A percentile compares a stretch with the other conserved stretches of the same genome.
Conservation (phyloP, 2,797 vertebrate species). For the Chrosomus eos region DNA sequence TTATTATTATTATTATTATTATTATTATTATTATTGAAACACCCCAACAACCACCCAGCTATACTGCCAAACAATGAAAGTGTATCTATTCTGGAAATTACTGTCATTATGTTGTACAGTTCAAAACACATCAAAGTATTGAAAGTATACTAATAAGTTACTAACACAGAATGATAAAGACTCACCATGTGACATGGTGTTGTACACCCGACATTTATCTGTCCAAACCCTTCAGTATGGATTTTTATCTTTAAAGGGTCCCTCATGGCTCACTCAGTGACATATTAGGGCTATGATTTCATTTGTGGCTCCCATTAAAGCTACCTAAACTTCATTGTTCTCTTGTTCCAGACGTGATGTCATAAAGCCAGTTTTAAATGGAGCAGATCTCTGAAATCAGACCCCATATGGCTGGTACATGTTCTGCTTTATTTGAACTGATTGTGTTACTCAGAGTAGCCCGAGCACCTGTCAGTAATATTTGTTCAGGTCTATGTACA, state of each 20-base stretch:
- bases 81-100: not conserved
- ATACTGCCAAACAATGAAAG: not conserved
- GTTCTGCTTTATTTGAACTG: slow-evolving; percentile 38
- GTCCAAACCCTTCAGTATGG: not conserved
- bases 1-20: not conserved
- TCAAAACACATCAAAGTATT: not conserved
- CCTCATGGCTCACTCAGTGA: not conserved
- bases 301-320: slow-evolving; percentile 17
- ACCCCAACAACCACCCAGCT: not conserved
- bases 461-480: slow-evolving; percentile 55
- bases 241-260: slow-evolving; percentile 2
- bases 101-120: not conserved
- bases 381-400: slow-evolving; percentile 26
- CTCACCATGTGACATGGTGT: too few species aligned
- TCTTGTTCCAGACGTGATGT: slow-evolving; percentile 11
- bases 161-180: too few species aligned
- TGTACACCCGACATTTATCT: not conserved
- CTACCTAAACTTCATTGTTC: slow-evolving; percentile 23
- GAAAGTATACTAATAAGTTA: not conserved
- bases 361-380: not conserved
- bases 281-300: slow-evolving; percentile 33
- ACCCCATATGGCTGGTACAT: not conserved
- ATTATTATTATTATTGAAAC: not conserved
- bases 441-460: slow-evolving; percentile 27
- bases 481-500: slow-evolving; percentile 55